Conservation (phyloP, 2,888 invertebrate genomes). For the Hirtodrosophila confusa region DNA sequence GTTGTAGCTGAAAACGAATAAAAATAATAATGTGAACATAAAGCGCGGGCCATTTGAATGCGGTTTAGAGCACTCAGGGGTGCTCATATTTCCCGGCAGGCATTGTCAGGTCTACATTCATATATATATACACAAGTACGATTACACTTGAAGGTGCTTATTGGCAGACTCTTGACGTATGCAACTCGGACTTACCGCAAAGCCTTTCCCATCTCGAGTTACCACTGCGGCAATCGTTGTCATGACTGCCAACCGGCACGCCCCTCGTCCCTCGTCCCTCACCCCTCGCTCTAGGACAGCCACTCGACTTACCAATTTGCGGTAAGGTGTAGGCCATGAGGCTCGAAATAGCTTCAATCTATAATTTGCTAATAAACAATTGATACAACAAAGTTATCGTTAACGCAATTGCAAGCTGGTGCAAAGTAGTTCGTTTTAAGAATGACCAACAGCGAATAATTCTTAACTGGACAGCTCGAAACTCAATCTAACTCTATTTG, state of each 20-base stretch:
- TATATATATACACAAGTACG: background rate
- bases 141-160: constrained; percentile 19
- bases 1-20: constrained; percentile 18
- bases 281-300: background rate
- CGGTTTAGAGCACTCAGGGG: constrained; percentile 31
- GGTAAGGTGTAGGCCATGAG: constrained; percentile 25
- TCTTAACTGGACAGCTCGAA: background rate
- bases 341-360: constrained; percentile 17
- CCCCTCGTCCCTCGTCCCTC: background rate
- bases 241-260: constrained; percentile 31
- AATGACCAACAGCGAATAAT: no score
- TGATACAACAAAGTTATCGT: background rate
- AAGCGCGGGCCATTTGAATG: constrained; percentile 43
- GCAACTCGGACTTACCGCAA: constrained; percentile 47
- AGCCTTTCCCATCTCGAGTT: constrained; percentile 40
- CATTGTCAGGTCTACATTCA: constrained; percentile 28
- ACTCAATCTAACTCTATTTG: background rate
- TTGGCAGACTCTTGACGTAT: constrained; percentile 39
- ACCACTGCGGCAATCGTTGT: constrained; percentile 46
- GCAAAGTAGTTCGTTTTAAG: background rate
- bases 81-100: constrained; percentile 38
- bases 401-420: background rate
- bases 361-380: constrained; percentile 9
- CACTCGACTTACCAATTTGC: constrained; percentile 13
- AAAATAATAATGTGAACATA: constrained; percentile 36